Conservation (phyloP, 2,113 vertebrate genomes). For the Herpailurus yagouaroundi region DNA sequence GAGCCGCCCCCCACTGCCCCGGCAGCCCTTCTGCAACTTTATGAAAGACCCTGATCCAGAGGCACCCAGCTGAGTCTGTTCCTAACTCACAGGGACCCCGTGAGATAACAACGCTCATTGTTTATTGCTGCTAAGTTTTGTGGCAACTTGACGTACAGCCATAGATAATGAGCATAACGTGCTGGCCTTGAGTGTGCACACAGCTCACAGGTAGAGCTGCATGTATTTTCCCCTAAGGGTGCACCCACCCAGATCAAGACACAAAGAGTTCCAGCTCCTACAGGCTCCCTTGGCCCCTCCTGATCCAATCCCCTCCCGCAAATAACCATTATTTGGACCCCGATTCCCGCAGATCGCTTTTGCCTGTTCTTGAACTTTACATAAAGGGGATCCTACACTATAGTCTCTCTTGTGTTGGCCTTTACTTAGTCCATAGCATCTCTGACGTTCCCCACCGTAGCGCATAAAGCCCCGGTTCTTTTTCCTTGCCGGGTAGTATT, state of each 20-base stretch:
- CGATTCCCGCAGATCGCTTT: too few relatives aligned
- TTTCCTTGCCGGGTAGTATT: not conserved
- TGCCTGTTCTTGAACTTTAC: not conserved
- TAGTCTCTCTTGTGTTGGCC: not conserved
- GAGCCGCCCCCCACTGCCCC: rapidly evolving
- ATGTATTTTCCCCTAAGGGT: not conserved
- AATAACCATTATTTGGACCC: not conserved
- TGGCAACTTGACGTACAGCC: not conserved
- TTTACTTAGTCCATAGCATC: not conserved
- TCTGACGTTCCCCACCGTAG: not conserved
- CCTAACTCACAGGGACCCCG: not conserved
- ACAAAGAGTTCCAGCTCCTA: rapidly evolving
- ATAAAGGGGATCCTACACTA: not conserved
- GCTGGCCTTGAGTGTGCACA: not conserved
- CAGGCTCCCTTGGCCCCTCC: not conserved
- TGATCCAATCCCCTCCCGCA: not conserved
- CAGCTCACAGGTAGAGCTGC: not conserved
- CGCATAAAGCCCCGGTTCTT: rapidly evolving
- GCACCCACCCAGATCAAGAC: not conserved
- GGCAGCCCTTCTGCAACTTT: not conserved
- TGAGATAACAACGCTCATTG: too few relatives aligned
- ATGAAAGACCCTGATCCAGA: not conserved
- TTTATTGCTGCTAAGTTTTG: not conserved
- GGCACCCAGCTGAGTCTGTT: not conserved
- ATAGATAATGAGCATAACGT: rapidly evolving